A percentile compares a stretch with the other conserved stretches of the same genome.
Evolutionary conservation across 2,797 vertebrate genomes (phyloP).

Genomic region (Peromyscus aztecus): DNA sequence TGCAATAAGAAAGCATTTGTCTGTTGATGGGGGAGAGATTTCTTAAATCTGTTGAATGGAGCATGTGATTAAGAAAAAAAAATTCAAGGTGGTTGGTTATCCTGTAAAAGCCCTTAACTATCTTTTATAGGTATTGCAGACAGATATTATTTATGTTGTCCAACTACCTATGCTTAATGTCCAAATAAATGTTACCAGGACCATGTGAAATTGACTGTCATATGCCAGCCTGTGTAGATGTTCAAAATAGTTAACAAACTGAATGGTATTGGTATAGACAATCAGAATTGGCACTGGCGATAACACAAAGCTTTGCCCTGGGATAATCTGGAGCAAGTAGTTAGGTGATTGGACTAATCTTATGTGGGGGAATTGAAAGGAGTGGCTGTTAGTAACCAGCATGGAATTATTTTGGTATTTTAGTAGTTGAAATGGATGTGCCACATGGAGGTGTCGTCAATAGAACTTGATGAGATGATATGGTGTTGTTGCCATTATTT

Average conservation of each 20-base stretch:
- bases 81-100: conserved; percentile 2
- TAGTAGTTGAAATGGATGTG: not conserved
- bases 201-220: conserved; percentile 30
- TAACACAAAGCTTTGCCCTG: not conserved
- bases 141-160: conserved; percentile 18
- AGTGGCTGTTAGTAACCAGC: not conserved
- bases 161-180: conserved; percentile 12
- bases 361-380: not conserved
- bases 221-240: not conserved
- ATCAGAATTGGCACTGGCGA: not conserved
- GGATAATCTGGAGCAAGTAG: not conserved
- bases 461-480: not conserved
- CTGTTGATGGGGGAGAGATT: not conserved
- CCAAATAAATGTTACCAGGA: conserved; percentile 15
- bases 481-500: not conserved
- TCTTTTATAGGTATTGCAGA: not conserved
- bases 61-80: conserved; percentile 46
- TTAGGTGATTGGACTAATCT: not conserved
- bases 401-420: conserved; percentile 38
- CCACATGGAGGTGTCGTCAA: not conserved
- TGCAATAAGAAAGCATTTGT: conserved; percentile 14
- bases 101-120: conserved; percentile 13
- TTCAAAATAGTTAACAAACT: conserved; percentile 50
- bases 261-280: not conserved
- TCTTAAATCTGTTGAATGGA: conserved; percentile 22